Conservation (phyloP, 1,140 invertebrate genomes). For the Thaumetopoea pityocampa region DNA sequence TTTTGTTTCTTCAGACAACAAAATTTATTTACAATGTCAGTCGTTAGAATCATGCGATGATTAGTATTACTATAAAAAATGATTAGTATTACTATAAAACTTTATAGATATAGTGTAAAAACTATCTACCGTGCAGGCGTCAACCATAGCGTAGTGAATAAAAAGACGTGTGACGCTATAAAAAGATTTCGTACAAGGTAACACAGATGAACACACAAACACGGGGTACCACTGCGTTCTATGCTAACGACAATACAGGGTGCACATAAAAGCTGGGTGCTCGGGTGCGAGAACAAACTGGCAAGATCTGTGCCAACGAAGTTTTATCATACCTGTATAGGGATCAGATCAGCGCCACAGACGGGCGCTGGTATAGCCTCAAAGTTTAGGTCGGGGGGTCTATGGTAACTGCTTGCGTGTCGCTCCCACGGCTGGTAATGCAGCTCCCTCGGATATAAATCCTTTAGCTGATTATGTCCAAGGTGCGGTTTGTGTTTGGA, state of each 20-base stretch:
- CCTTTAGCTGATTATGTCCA: conserved; percentile 66
- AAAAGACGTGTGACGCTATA: not conserved
- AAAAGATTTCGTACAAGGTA: too few species aligned
- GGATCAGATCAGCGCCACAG: conserved; percentile 80
- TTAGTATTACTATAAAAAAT: conserved; percentile 5
- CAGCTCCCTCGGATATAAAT: conserved; percentile 70
- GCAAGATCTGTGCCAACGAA: conserved; percentile 47
- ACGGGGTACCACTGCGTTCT: conserved; percentile 42
- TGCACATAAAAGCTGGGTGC: conserved; percentile 67
- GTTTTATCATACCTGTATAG: conserved; percentile 80
- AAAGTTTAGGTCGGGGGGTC: conserved; percentile 72
- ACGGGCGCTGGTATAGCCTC: conserved; percentile 60
- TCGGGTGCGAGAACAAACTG: conserved; percentile 48
- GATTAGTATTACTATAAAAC: conserved; percentile 12
- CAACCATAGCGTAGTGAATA: conserved; percentile 14
- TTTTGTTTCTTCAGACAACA: conserved; percentile 9
- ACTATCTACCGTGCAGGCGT: conserved; percentile 52
- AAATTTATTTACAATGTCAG: conserved; percentile 4
- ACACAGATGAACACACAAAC: conserved; percentile 29
- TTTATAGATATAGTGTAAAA: conserved; percentile 14
- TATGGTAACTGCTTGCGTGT: conserved; percentile 68
- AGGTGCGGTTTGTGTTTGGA: conserved; percentile 72
- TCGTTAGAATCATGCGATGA: conserved; percentile 20
- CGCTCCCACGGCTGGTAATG: conserved; percentile 68
- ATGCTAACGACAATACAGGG: conserved; percentile 37